phyloP scores from a whole-genome alignment of 2,797 vertebrate species.

The Micrastur ruficollis region DNA sequence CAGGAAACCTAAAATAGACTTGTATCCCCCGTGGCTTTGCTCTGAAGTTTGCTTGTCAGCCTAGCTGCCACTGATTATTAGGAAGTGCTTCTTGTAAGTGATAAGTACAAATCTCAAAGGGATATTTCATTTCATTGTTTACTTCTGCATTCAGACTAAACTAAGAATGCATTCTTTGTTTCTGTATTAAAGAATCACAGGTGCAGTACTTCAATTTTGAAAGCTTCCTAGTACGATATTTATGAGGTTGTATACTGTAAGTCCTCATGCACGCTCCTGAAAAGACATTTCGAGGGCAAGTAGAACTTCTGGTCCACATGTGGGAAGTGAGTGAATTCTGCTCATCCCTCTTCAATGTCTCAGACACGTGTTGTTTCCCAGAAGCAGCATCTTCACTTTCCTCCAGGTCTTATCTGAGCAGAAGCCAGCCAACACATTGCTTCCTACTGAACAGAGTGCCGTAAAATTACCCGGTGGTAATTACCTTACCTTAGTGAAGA shows the following conservation, averaged over 20 bases:
- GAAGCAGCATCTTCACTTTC: background rate
- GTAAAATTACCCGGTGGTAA: conserved; percentile 22
- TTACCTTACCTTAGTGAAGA: conserved; percentile 14
- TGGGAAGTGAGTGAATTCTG: background rate
- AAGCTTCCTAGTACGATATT: background rate
- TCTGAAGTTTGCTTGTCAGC: conserved; percentile 55
- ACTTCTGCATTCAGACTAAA: background rate
- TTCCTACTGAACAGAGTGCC: background rate
- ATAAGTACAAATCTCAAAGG: conserved; percentile 51
- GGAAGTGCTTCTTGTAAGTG: conserved; percentile 13
- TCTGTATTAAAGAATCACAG: background rate
- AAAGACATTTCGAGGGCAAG: background rate
- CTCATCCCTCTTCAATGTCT: background rate
- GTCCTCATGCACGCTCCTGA: background rate
- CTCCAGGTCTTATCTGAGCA: background rate
- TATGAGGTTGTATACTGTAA: background rate
- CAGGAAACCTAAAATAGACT: conserved; percentile 53
- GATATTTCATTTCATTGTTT: conserved; percentile 31
- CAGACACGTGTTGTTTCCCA: background rate
- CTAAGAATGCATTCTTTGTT: background rate
- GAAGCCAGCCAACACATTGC: background rate
- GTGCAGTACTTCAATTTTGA: background rate
- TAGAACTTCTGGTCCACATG: background rate
- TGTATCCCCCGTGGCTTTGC: conserved; percentile 1
- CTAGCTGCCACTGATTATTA: conserved; percentile 49